Base-by-base conservation (phyloP, 2,888 invertebrate species). In the Halictus quadricinctus region DNA sequence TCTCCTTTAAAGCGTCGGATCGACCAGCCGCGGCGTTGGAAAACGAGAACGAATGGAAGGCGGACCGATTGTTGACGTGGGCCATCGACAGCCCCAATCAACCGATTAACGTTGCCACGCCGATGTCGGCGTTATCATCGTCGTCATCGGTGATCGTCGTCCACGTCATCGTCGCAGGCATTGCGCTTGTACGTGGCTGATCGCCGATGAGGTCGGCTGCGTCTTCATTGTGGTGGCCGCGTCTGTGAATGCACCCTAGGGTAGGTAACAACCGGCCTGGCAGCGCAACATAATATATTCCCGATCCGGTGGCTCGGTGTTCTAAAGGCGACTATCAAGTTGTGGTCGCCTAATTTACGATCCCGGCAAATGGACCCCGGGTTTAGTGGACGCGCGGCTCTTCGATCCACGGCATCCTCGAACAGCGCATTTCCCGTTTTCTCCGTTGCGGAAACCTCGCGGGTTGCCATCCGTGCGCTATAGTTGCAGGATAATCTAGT, bases 321-420 rank as follows among this genome's bases (percentile, higher is more conserved):
- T 87, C 87, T 74, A 87, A 83, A 87, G 83, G 87, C 85, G 79
- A 77, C 87, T 86, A 87, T 83, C 81, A 86, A 83, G 76, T 83
- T 86, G 87, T 75, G 86, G 87, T 79, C 83, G 74, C 66, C 86
- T 87, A 87, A 87, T 83, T 86, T 87, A 87, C 83, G 86, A 81
- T 83, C 80, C 48, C 81, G n/a, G 79, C 81, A 83, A 87, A 86
- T 86, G 81, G 83, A 81, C 80, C 64, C 21, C 66, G 77, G 69
- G 64, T 83, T 87, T 83, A 86, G 79, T 43, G 74, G 73, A 75
- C n/a, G 12, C 76, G 74, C 46, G 60, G 46, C 72, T 60, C 60
- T 66, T 66, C 79, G 70, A 73, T n/a, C 25, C 21, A 5, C 48
- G n/a, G n/a, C 6, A 25, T 66, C 69, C 12, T 36, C 8, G 13